Percentiles rank a stretch among this genome's conserved stretches.
Evolutionary conservation across 2,797 vertebrate species (phyloP).

Genomic region (Silurus aristotelis): DNA sequence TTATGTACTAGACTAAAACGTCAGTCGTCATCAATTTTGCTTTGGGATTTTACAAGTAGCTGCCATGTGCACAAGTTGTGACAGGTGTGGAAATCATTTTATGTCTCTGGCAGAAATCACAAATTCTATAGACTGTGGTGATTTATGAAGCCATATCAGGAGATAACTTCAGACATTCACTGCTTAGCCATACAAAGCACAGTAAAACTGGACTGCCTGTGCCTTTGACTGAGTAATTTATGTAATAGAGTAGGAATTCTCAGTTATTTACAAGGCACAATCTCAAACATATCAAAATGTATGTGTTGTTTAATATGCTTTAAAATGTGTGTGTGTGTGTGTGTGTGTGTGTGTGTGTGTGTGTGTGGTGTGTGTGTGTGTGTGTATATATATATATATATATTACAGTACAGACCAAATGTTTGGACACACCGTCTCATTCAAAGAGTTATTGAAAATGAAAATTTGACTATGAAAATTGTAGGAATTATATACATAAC

Average conservation of each 20-base stretch:
- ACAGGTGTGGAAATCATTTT: slow-evolving; percentile 1
- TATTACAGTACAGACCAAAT: no score
- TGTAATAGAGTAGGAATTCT: not conserved
- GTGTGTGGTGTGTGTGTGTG: no score
- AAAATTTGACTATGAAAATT: no score
- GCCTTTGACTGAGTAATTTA: not conserved
- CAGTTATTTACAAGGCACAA: not conserved
- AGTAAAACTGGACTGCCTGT: not conserved
- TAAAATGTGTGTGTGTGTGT: no score
- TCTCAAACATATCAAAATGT: no score
- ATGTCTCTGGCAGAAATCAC: not conserved
- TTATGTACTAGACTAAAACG: not conserved
- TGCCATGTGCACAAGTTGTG: not conserved
- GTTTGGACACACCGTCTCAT: no score
- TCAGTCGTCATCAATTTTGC: not conserved
- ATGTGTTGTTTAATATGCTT: not conserved
- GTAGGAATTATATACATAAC: no score
- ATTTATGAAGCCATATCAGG: not conserved
- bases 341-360: no score
- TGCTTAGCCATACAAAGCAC: not conserved
- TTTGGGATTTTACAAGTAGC: not conserved
- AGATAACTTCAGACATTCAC: not conserved
- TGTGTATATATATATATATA: no score
- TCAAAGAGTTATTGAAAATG: no score
- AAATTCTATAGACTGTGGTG: not conserved